Evolutionary conservation across 2,888 invertebrate species (phyloP), one percentile per base, ranked within the genome.

Genomic region (Phengaris arion): DNA sequence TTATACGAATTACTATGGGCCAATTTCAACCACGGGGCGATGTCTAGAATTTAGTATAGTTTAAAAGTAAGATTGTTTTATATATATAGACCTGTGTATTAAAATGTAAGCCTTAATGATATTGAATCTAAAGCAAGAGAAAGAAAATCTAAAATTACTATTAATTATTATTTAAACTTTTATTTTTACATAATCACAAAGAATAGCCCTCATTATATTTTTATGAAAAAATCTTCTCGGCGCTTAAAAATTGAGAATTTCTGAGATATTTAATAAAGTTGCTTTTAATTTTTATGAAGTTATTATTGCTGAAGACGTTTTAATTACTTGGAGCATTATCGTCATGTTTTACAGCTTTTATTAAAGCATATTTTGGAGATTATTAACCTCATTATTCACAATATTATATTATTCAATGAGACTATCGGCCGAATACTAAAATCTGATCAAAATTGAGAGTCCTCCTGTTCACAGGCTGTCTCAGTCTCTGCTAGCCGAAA

Each of bases 121-220:
- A 48, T 22, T 59, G 9, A 59, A 59, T 22, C 22, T 15, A 15
- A 22, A 15, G 15, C 59, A 59, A 59, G 48, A 52, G 52, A 35
- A 35, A 64, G 64, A 64, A 59, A 69, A 48, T n/a, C 48, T 46
- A 48, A 69, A 69, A 69, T 48, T n/a, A 48, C n/a, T 48, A 48
- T 69, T 69, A n/a, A 48, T n/a, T 48, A 46, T 48, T 69, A 48
- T n/a, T 48, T n/a, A n/a, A 69, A 69, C 45, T 69, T 69, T 69
- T 69, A 69, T 69, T 69, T 46, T n/a, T 48, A 68, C 46, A 10
- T 45, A 48, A 69, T 69, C n/a, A 69, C 68, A 69, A 69, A 69
- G 68, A 48, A 48, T 12, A 46, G 7, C 46, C 68, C 15, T 69
- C 48, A 69, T 69, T 69, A 48, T 48, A n/a, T 69, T 64, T 64